A percentile compares a stretch with the other conserved stretches of the same genome.
Evolutionary conservation across 2,113 vertebrate genomes (phyloP).

Genomic region (Phycodurus eques): DNA sequence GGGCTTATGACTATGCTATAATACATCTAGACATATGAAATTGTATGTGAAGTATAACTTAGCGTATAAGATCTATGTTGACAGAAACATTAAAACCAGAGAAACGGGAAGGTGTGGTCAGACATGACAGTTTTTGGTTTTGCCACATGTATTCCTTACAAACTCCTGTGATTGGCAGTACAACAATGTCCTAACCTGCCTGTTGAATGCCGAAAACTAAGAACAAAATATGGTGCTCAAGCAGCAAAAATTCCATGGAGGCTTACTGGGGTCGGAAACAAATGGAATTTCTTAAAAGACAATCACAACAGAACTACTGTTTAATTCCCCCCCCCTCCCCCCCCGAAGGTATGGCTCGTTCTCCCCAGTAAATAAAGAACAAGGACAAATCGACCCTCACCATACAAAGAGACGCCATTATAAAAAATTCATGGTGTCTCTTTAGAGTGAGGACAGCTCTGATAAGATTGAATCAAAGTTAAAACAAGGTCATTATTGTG

Average conservation of each 20-base stretch:
- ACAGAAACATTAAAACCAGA: background rate
- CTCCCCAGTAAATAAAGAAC: conserved; percentile 37
- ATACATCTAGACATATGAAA: conserved; percentile 3
- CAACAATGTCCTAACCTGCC: conserved; percentile 5
- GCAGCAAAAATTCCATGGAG: conserved; percentile 44
- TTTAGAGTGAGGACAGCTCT: conserved; percentile 1
- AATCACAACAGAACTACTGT: conserved; percentile 48
- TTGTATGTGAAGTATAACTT: background rate
- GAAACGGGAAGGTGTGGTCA: background rate
- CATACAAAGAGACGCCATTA: conserved; percentile 18
- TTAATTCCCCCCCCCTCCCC: conserved; percentile 31
- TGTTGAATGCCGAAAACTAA: conserved; percentile 7
- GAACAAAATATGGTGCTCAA: background rate
- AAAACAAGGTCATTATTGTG: conserved; percentile 16
- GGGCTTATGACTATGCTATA: background rate
- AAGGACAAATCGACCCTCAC: conserved; percentile 47
- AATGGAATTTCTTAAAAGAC: conserved; percentile 52
- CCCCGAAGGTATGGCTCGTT: conserved; percentile 26
- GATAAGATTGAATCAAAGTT: conserved; percentile 19
- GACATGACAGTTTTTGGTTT: background rate
- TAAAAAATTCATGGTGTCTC: conserved; percentile 19
- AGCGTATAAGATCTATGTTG: background rate
- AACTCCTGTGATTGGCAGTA: conserved; percentile 4
- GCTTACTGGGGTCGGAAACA: conserved; percentile 53
- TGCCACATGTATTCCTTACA: background rate